Evolutionary conservation across 2,888 invertebrate species (phyloP), one percentile per base, ranked within the genome.

Genomic region (Rutpela maculata): DNA sequence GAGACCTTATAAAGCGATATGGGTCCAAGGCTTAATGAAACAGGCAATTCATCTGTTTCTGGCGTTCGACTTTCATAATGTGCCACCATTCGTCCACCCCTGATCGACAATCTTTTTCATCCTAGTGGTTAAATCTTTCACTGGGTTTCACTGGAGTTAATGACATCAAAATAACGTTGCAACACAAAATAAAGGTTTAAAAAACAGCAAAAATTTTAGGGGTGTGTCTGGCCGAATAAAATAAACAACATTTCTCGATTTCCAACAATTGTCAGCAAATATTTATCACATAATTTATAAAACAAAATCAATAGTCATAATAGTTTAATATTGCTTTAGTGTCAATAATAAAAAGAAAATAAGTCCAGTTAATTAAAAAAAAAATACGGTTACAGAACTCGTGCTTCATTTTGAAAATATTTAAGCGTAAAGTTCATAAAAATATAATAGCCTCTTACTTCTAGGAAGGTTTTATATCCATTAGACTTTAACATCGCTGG

Each of bases 291-390:
- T 26, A 57, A 57, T 57, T 19, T 35, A 69, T 12, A 69, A 69
- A 67, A n/a, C 9, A 17, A 62, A 17, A 62, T 31, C 6, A 50
- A 62, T 26, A 62, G 17, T 62, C 62, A 62, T 62, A 59, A 59
- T 17, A 10, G 19, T 50, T 57, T 69, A n/a, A 35, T 69, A 69
- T 69, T 69, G 69, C 69, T 69, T 69, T 67, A 15, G 56, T 9
- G 55, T 26, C 26, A 26, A 35, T 18, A 31, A 69, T 62, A 31
- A 31, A 59, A 59, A 59, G 55, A 68, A 69, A 69, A 69, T 69
- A 65, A 65, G 65, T 65, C 65, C 65, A 65, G 43, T 18, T 65
- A 65, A 65, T 65, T 19, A 56, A 15, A 50, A n/a, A 50, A 50
- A 6, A 50, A 6, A n/a, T 50, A 17, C 50, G n/a, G 50, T 50